Evolutionary conservation across 2,113 vertebrate species (phyloP).

Genomic region (Dromas ardeola): DNA sequence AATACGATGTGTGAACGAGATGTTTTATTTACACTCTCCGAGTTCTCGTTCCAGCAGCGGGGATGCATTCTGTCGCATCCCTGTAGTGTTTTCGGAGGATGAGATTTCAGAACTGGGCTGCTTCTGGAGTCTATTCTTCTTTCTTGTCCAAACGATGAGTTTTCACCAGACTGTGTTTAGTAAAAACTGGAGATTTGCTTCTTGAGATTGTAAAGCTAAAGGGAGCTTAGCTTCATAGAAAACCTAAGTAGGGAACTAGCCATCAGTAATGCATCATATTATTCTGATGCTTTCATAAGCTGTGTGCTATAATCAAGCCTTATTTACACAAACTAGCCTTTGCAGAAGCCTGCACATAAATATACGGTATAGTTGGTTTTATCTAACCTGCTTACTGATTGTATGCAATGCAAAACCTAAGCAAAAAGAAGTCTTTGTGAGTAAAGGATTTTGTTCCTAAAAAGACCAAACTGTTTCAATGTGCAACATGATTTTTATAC

Average conservation of each 20-base stretch:
- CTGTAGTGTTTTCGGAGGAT: background rate
- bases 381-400: constrained; percentile 24
- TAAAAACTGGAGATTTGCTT: background rate
- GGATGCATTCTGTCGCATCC: background rate
- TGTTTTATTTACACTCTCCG: background rate
- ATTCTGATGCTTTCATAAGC: constrained; percentile 11
- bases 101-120: background rate
- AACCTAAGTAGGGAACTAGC: constrained; percentile 16
- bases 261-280: background rate
- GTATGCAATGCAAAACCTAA: background rate
- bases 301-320: constrained; percentile 7
- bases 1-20: background rate
- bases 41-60: background rate
- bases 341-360: background rate
- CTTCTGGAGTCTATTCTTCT: background rate
- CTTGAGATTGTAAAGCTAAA: background rate
- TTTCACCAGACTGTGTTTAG: background rate
- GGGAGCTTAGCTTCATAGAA: background rate
- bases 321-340: constrained; percentile 21
- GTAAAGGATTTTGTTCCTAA: constrained; percentile 11
- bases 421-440: background rate
- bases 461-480: background rate
- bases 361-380: constrained; percentile 4
- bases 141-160: background rate
- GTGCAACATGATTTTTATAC: constrained; percentile 17